Evolutionary conservation across 2,113 vertebrate genomes (phyloP).

Genomic region (Myrmecophaga tridactyla): DNA sequence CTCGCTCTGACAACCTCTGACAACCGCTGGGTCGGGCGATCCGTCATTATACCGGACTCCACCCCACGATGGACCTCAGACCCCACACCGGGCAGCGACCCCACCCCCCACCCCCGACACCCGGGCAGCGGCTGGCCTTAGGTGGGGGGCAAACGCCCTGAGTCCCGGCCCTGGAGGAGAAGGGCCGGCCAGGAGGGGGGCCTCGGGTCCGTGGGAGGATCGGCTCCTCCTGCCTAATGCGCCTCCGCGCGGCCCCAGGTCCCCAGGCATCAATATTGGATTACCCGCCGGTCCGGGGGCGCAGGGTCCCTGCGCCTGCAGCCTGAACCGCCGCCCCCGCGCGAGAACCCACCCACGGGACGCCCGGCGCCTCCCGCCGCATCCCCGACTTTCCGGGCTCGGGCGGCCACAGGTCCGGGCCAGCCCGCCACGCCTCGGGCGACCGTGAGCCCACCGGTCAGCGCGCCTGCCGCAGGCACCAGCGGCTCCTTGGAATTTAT

Average conservation of each 20-base stretch:
- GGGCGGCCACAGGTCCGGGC: too few species aligned
- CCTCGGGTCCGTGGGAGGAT: background rate
- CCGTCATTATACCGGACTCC: background rate
- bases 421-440: background rate
- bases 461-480: rapidly evolving
- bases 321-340: too few species aligned
- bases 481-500: too few species aligned
- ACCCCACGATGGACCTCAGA: background rate
- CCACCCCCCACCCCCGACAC: background rate
- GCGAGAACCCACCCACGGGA: background rate
- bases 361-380: background rate
- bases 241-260: background rate
- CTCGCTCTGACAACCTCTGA: too few species aligned
- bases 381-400: background rate
- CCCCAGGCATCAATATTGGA: background rate
- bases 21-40: background rate
- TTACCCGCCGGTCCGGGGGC: background rate
- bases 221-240: background rate
- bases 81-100: background rate
- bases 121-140: background rate
- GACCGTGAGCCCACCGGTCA: background rate
- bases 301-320: background rate
- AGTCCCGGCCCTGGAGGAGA: background rate
- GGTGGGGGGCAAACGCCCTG: background rate
- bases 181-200: background rate